These are phyloP conservation scores for Harlomillsia oculata DNA, from an alignment of 1,140 invertebrate genomes.

Conservation along the genomic window DNA sequence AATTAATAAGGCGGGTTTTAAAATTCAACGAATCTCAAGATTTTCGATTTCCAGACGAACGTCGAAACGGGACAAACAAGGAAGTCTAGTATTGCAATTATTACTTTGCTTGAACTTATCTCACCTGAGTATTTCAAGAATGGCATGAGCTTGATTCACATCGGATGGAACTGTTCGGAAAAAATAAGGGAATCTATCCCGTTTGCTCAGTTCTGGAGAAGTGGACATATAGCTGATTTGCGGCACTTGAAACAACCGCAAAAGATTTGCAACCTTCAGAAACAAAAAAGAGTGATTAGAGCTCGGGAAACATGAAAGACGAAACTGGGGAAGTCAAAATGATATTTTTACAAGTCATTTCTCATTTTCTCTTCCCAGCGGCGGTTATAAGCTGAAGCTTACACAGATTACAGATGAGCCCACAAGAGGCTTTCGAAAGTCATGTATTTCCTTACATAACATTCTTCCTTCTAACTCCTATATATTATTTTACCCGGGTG, in stretches of 20 bases:
- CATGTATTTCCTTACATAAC: no score
- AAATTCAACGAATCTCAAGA: no score
- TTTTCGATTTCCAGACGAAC: not conserved
- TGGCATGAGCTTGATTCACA: slow-evolving; percentile 49
- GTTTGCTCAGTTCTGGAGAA: slow-evolving; percentile 48
- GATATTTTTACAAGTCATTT: no score
- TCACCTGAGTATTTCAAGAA: slow-evolving; percentile 49
- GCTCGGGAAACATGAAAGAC: no score
- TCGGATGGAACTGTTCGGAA: slow-evolving; percentile 54
- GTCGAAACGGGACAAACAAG: not conserved
- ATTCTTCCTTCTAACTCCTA: no score
- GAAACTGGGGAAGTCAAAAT: no score
- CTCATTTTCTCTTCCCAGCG: no score
- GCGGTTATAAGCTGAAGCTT: not conserved
- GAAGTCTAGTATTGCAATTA: not conserved
- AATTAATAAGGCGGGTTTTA: no score
- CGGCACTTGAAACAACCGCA: slow-evolving; percentile 49
- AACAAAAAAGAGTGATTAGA: slow-evolving; percentile 16
- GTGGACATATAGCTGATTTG: slow-evolving; percentile 54
- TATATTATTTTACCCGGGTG: no score
- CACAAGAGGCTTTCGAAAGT: no score
- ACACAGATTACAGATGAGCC: no score
- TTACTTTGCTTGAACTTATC: no score
- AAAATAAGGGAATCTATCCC: slow-evolving; percentile 49
- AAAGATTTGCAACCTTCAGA: slow-evolving; percentile 48